Evolutionary conservation across 2,797 vertebrate species (phyloP).

Genomic region (Podarcis siculus): DNA sequence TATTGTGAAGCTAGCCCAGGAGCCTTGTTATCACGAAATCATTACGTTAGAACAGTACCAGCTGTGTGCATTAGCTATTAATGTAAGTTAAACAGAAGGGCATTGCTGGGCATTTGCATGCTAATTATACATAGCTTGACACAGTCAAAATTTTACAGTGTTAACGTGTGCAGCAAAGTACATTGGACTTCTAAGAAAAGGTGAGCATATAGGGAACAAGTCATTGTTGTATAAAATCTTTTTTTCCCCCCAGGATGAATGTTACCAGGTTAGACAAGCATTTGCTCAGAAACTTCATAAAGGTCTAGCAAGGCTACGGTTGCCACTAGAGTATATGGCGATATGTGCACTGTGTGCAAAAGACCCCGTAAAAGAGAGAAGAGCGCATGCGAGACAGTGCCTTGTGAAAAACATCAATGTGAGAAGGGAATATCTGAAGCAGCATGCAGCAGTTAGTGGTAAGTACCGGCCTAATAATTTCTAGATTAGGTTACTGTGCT

Average conservation of each 20-base stretch:
- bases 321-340: constrained; percentile 97
- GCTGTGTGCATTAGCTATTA: constrained; percentile 95
- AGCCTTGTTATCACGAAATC: constrained; percentile 98
- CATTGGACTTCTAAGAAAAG: not conserved
- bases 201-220: not conserved
- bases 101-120: constrained; percentile 23
- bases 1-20: constrained; percentile 94
- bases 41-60: constrained; percentile 98
- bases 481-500: not conserved
- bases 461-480: constrained; percentile 59
- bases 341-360: constrained; percentile 97
- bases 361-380: constrained; percentile 95
- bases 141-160: not conserved
- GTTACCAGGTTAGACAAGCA: constrained; percentile 96
- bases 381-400: constrained; percentile 96
- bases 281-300: constrained; percentile 98
- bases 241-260: constrained; percentile 87
- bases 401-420: constrained; percentile 98
- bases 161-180: not conserved
- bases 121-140: not conserved
- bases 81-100: constrained; percentile 83
- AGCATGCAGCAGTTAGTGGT: constrained; percentile 96
- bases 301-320: constrained; percentile 91
- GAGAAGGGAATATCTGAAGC: constrained; percentile 95
- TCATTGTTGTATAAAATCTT: not conserved